Evolutionary conservation across 1,140 invertebrate species (phyloP).

Genomic region (Camponotus floridanus): DNA sequence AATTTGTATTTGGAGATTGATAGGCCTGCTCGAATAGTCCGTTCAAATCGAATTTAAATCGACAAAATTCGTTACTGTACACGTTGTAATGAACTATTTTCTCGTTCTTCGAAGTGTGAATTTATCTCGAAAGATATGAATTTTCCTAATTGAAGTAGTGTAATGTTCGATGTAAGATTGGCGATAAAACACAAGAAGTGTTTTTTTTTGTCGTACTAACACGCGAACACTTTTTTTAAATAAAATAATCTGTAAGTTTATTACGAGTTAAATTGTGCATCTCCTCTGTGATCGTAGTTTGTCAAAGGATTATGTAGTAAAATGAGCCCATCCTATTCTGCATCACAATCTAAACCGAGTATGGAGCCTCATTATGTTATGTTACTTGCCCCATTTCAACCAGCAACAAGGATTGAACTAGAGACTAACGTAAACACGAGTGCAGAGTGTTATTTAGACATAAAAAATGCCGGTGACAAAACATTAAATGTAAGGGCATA

Average conservation of each 20-base stretch:
- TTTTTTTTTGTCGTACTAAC: not conserved
- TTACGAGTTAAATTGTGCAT: not conserved
- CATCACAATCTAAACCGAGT: not conserved
- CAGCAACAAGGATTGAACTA: slow-evolving; percentile 77
- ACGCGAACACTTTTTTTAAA: not conserved
- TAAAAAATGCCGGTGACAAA: slow-evolving; percentile 77
- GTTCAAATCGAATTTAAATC: slow-evolving; percentile 26
- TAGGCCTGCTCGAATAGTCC: not conserved
- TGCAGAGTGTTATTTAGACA: slow-evolving; percentile 69
- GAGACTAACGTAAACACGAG: slow-evolving; percentile 75
- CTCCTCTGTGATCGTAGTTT: not conserved
- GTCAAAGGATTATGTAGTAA: not conserved
- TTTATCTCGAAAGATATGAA: not conserved
- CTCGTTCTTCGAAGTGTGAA: not conserved
- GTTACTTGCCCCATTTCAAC: slow-evolving; percentile 82
- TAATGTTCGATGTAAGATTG: not conserved
- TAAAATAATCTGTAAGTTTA: not conserved
- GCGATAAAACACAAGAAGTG: not conserved
- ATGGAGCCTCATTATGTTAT: slow-evolving; percentile 59
- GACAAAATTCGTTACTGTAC: slow-evolving; percentile 10
- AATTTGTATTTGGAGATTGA: not conserved
- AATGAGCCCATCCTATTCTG: not conserved
- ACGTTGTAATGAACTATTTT: not conserved
- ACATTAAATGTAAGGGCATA: slow-evolving; percentile 73
- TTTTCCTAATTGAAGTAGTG: not conserved